Percentiles rank a stretch among this genome's conserved stretches.
These are phyloP conservation scores for Liasis olivaceus DNA, from an alignment of 2,797 vertebrate genomes.

Conservation along the genomic window DNA sequence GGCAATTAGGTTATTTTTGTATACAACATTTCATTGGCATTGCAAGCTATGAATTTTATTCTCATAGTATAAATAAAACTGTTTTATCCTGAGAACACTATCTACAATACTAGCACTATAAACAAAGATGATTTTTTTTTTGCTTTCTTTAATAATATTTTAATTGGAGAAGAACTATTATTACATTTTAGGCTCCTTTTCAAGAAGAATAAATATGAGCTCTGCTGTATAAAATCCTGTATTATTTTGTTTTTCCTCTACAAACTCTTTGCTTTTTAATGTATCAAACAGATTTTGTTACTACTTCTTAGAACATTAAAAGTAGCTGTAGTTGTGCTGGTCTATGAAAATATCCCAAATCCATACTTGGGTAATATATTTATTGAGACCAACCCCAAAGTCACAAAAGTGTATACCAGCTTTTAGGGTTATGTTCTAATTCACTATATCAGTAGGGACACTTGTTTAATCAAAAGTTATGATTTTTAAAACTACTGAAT, in stretches of 20 bases:
- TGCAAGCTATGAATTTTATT: slow-evolving; percentile 3
- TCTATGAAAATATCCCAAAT: not conserved
- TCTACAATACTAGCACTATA: not conserved
- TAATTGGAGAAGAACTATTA: not conserved
- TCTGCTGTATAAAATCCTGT: not conserved
- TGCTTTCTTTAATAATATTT: not conserved
- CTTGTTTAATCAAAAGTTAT: slow-evolving; percentile 30
- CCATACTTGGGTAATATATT: not conserved
- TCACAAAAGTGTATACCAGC: not conserved
- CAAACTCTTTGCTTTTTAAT: not conserved
- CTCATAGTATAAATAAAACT: too few species aligned
- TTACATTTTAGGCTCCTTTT: not conserved
- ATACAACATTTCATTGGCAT: slow-evolving; percentile 5
- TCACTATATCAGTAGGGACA: slow-evolving; percentile 6
- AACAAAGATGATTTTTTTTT: not conserved
- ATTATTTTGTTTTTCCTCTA: slow-evolving; percentile 28
- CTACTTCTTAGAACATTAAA: slow-evolving; percentile 15
- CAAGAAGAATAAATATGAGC: not conserved
- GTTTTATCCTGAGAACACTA: not conserved
- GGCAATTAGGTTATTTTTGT: not conserved
- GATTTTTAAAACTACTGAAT: slow-evolving; percentile 51
- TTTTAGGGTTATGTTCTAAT: slow-evolving; percentile 28
- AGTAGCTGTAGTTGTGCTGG: not conserved
- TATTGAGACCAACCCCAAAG: not conserved
- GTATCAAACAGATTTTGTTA: rapidly evolving